phyloP scores from a whole-genome alignment of 2,888 invertebrate species.

The Mycalesis mineus region DNA sequence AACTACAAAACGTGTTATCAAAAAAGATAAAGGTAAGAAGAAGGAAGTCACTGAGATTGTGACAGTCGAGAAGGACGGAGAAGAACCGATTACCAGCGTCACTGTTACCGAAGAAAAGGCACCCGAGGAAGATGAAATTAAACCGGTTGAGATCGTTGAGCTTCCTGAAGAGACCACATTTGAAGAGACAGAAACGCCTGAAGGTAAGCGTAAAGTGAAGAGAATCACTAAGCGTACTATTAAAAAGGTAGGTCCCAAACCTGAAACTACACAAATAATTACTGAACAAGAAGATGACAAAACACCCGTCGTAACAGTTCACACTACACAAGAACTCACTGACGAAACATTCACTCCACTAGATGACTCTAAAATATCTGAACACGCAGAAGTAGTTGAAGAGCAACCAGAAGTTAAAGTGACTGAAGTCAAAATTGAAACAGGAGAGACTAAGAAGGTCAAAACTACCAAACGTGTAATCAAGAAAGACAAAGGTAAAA shows the following conservation, averaged over 20 bases:
- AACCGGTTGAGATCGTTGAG: neutral
- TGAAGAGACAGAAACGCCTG: conserved; percentile 23
- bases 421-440: conserved; percentile 37
- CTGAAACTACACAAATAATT: neutral
- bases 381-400: conserved; percentile 31
- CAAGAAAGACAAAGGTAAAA: conserved; percentile 38
- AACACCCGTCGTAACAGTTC: conserved; percentile 37
- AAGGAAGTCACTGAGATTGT: conserved; percentile 21
- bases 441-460: conserved; percentile 36
- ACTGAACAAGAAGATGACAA: conserved; percentile 49
- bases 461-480: conserved; percentile 38
- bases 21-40: neutral
- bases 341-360: conserved; percentile 33
- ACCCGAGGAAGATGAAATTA: neutral
- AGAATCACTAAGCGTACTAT: conserved; percentile 39
- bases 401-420: conserved; percentile 18
- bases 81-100: neutral
- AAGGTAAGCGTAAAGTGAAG: conserved; percentile 43
- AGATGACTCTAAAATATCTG: conserved; percentile 20
- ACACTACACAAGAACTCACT: conserved; percentile 30
- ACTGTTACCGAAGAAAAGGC: conserved; percentile 26
- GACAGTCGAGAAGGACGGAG: neutral
- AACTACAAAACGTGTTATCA: conserved; percentile 34
- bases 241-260: conserved; percentile 22
- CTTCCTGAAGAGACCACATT: neutral